Evolutionary conservation across 2,797 vertebrate genomes (phyloP).

Genomic region (Falco peregrinus): DNA sequence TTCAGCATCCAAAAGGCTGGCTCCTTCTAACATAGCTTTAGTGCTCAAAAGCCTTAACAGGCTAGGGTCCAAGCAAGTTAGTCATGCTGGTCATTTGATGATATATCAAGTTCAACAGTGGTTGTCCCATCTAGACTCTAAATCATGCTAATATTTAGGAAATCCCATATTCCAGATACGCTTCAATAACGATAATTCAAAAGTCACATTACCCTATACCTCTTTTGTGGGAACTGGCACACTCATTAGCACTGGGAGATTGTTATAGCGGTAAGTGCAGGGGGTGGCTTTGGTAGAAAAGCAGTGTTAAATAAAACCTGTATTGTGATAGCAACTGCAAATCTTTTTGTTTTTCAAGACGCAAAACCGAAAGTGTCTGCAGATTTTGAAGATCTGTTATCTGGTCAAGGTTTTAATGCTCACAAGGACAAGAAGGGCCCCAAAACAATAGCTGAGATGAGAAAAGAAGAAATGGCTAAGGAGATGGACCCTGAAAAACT

Average conservation of each 20-base stretch:
- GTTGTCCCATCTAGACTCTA: neutral
- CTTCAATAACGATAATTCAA: neutral
- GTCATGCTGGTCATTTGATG: neutral
- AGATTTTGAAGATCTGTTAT: constrained; percentile 95
- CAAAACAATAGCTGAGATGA: constrained; percentile 98
- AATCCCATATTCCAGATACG: neutral
- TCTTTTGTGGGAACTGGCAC: neutral
- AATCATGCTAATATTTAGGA: neutral
- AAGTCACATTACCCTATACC: neutral
- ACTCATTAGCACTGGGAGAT: neutral
- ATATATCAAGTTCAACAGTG: neutral
- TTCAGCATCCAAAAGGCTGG: accelerated
- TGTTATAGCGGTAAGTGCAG: neutral
- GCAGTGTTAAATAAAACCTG: neutral
- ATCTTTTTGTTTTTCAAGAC: constrained; percentile 72
- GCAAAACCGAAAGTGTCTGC: constrained; percentile 85
- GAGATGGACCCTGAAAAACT: constrained; percentile 98
- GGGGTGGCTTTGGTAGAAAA: neutral
- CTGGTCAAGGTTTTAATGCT: constrained; percentile 93
- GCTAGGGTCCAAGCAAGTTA: neutral
- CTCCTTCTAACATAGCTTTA: neutral
- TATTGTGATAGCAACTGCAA: neutral
- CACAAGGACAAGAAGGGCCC: constrained; percentile 94
- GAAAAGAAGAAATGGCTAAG: constrained; percentile 99
- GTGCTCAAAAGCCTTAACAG: neutral